These are phyloP conservation scores for Tragopan temminckii DNA, from an alignment of 2,797 vertebrate genomes.

Conservation along the genomic window DNA sequence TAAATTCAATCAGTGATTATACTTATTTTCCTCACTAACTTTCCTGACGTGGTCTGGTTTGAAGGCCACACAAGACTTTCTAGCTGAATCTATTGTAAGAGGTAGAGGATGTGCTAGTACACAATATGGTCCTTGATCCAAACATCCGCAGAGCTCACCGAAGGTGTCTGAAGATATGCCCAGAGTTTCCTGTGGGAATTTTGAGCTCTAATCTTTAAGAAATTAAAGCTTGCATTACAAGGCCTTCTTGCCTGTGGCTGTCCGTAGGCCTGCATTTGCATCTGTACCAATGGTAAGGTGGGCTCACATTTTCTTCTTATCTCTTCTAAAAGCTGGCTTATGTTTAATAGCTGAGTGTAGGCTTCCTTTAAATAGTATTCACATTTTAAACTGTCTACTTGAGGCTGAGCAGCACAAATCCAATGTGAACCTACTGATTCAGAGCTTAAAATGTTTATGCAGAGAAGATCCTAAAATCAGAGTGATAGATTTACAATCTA, in stretches of 20 bases:
- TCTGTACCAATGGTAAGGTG: rapidly evolving
- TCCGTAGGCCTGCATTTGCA: background rate
- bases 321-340: background rate
- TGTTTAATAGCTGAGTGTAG: background rate
- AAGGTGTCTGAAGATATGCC: background rate
- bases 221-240: background rate
- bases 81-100: background rate
- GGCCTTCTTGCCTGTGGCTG: background rate
- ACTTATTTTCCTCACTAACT: background rate
- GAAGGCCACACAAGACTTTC: background rate
- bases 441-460: background rate
- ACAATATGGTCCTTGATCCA: background rate
- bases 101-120: background rate
- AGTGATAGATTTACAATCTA: background rate
- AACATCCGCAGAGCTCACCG: rapidly evolving
- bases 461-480: background rate
- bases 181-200: background rate
- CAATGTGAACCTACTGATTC: background rate
- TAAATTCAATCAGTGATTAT: background rate
- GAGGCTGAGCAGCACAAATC: background rate
- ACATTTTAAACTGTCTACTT: background rate
- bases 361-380: background rate
- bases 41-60: background rate
- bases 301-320: background rate
- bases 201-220: background rate